A percentile compares a stretch with the other conserved stretches of the same genome.
Conservation (phyloP, 2,797 vertebrate genomes). For the Microctenopoma stevenorrisi region DNA sequence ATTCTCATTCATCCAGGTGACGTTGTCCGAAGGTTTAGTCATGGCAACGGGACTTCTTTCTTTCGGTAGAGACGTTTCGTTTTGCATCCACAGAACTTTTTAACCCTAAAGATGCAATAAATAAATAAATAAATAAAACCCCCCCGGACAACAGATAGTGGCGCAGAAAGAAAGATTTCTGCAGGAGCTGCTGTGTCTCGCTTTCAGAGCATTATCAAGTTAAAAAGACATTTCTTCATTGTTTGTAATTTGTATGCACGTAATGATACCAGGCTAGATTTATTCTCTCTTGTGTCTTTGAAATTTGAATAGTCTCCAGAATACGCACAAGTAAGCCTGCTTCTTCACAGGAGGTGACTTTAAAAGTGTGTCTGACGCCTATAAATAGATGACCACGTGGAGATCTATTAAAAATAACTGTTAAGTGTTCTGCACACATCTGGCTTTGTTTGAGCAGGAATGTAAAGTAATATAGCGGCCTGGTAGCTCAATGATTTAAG, state of each 20-base stretch:
- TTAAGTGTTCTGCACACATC: background rate
- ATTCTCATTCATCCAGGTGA: no score
- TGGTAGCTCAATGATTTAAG: no score
- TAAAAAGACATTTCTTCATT: constrained; percentile 11
- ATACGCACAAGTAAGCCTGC: constrained; percentile 19
- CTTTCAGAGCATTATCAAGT: constrained; percentile 3
- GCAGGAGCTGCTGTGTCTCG: background rate
- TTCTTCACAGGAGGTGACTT: constrained; percentile 20
- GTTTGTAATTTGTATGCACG: constrained; percentile 34
- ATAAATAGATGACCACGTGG: background rate
- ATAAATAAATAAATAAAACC: no score
- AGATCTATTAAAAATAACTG: background rate
- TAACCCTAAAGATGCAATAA: no score
- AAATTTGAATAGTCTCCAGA: constrained; percentile 28
- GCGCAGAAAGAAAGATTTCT: constrained; percentile 1
- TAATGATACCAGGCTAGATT: background rate
- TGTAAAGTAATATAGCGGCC: background rate
- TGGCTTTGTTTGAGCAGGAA: background rate
- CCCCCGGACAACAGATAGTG: background rate
- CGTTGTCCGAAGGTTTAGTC: no score
- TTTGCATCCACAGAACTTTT: no score
- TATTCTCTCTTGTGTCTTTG: constrained; percentile 20
- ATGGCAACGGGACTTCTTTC: no score
- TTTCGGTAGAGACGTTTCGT: no score
- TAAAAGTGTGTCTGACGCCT: constrained; percentile 24